These are phyloP conservation scores for Lithophane semibrunnea DNA, from an alignment of 2,888 invertebrate species.

Conservation along the genomic window DNA sequence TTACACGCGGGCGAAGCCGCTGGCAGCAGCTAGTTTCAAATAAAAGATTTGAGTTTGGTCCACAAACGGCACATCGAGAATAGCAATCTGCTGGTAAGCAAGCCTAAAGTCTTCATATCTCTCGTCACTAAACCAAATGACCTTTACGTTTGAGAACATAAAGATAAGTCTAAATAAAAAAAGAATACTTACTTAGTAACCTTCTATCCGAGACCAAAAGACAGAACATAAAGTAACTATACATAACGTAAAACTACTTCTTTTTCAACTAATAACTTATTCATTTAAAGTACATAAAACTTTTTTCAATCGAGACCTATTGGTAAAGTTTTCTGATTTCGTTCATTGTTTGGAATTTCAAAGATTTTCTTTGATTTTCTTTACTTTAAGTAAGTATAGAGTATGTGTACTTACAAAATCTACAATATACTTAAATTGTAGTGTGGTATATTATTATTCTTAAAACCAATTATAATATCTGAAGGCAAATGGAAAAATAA, in stretches of 20 bases:
- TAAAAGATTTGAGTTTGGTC: no score
- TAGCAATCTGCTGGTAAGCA: no score
- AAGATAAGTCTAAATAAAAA: not conserved
- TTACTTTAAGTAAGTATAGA: constrained; percentile 9
- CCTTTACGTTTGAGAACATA: not conserved
- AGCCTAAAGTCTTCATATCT: not conserved
- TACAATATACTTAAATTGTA: not conserved
- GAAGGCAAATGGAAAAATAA: not conserved
- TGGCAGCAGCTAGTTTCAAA: no score
- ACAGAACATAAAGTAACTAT: constrained; percentile 20
- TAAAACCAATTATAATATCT: not conserved
- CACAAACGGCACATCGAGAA: no score
- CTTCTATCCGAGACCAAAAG: constrained; percentile 1
- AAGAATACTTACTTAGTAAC: not conserved
- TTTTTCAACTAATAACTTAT: constrained; percentile 44
- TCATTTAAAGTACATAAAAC: constrained; percentile 53
- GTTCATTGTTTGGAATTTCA: constrained; percentile 58
- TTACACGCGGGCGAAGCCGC: no score
- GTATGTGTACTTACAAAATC: not conserved
- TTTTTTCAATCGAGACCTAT: constrained; percentile 57
- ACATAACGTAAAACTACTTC: constrained; percentile 31
- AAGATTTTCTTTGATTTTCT: constrained; percentile 45
- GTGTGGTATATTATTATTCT: not conserved
- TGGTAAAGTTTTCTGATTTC: constrained; percentile 62
- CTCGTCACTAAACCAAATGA: no score